Evolutionary conservation across 2,113 vertebrate genomes (phyloP), one percentile per base, ranked within the genome.

Genomic region (Phyllostomus hastatus): DNA sequence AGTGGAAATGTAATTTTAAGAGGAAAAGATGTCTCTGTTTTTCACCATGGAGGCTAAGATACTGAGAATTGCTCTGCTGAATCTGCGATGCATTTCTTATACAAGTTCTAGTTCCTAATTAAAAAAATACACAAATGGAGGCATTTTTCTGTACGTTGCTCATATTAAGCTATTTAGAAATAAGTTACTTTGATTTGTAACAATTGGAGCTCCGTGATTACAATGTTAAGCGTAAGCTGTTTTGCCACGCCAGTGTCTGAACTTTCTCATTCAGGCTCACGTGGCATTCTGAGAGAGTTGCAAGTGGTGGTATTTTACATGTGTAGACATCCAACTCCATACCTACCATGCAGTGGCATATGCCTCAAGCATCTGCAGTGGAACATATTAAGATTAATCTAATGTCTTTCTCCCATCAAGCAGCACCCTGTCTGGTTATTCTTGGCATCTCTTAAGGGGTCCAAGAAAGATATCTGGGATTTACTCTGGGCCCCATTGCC

Each of bases 1-100:
- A 86, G 50, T 81, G 90, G 57, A 86, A 97, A 85, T 91, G n/a
- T 85, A 96, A 67, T 20, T 96, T 97, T 64, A 52, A 46, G 95
- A 78, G 52, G 81, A 85, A 95, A 57, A 91, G n/a, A 50, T 9
- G 82, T 10, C 16, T 93, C 52, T 50, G 0, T 26, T 80, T 97
- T 95, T 81, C 7, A 70, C 2, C 33, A 33, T 59, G 78, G 64
- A 96, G 57, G 31, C 24, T 41, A 94, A 73, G 1, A 28, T 92
- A 82, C 86, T 11, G 91, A 0, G 12, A 88, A 48, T 4, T 11
- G 2, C 54, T 66, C 7, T 70, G 7, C 57, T 84, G 48, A 73
- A 79, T 43, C 67, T 57, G 12, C 57, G 33, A 41, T 69, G 70
- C n/a, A 26, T 91, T 84, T 43, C 8, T 86, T 81, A 24, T 83